Conservation (phyloP, 2,797 vertebrate species). For the Characodon lateralis region DNA sequence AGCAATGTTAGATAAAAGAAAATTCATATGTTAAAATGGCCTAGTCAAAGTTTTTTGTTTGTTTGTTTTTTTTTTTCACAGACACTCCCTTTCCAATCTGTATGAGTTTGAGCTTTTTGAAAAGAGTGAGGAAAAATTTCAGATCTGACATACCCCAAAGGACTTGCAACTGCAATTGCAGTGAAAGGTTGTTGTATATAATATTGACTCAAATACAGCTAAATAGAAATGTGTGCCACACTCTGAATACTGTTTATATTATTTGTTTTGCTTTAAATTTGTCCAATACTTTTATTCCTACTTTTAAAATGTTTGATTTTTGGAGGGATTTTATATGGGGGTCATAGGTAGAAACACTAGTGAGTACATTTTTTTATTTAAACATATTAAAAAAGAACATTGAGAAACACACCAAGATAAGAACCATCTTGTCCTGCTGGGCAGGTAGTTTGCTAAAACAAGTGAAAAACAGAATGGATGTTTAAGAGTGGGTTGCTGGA, state of each 20-base stretch:
- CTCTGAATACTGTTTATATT: not conserved
- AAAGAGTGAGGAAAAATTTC: not conserved
- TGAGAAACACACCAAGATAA: constrained; percentile 63
- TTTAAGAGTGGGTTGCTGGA: constrained; percentile 74
- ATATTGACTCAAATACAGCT: not conserved
- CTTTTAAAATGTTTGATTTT: constrained; percentile 14
- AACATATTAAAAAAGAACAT: constrained; percentile 53
- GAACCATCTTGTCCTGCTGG: constrained; percentile 67
- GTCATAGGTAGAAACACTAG: constrained; percentile 31
- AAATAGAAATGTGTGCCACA: not conserved
- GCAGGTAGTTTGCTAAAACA: constrained; percentile 82
- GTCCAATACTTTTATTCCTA: not conserved
- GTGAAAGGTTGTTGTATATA: not conserved
- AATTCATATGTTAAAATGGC: not conserved
- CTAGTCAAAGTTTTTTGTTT: not conserved
- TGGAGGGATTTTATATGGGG: constrained; percentile 30
- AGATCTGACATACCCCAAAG: not conserved
- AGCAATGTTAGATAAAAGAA: not conserved
- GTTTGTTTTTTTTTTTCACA: not conserved
- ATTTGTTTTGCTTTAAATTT: not conserved
- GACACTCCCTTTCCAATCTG: not conserved
- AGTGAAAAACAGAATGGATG: constrained; percentile 79
- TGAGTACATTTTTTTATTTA: constrained; percentile 34
- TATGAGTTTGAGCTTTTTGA: not conserved
- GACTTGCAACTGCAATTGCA: not conserved